A percentile compares a stretch with the other conserved stretches of the same genome.
These are phyloP conservation scores for Chelon auratus DNA, from an alignment of 2,797 vertebrate species.

Conservation along the genomic window DNA sequence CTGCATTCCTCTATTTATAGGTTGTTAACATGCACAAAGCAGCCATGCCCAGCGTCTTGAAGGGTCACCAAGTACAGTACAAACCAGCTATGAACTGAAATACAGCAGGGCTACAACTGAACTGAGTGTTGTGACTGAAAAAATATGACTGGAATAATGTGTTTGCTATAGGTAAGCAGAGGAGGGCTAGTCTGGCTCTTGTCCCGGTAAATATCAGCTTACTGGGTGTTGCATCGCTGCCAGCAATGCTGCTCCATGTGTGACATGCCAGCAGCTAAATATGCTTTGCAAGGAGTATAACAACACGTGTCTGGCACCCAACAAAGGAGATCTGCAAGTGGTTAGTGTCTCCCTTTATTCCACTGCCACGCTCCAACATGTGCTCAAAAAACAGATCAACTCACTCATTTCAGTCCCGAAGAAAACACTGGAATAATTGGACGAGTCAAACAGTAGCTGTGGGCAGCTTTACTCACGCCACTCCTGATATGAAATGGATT, in stretches of 20 bases:
- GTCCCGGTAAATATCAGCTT: conserved; percentile 64
- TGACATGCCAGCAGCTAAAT: conserved; percentile 60
- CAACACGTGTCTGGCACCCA: conserved; percentile 54
- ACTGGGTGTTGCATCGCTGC: conserved; percentile 58
- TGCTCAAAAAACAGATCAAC: conserved; percentile 38
- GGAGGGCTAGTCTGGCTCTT: conserved; percentile 28
- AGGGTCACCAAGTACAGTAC: conserved; percentile 34
- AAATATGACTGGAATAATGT: conserved; percentile 46
- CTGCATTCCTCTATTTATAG: conserved; percentile 66
- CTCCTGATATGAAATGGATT: conserved; percentile 14
- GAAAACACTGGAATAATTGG: conserved; percentile 30
- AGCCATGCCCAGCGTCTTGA: conserved; percentile 8
- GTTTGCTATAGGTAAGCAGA: conserved; percentile 38
- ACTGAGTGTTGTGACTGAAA: conserved; percentile 50
- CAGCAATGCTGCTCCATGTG: conserved; percentile 49
- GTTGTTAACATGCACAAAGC: conserved; percentile 46
- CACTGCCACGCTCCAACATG: conserved; percentile 29
- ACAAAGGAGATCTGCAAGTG: conserved; percentile 54
- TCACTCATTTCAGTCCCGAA: conserved; percentile 11
- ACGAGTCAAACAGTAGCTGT: conserved; percentile 46
- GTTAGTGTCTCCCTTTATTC: conserved; percentile 63
- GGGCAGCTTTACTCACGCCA: conserved; percentile 9
- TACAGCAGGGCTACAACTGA: no score
- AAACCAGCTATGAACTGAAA: conserved; percentile 6
- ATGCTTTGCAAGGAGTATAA: conserved; percentile 58